These are phyloP conservation scores for Oopsacas minuta DNA, from an alignment of 37 sponge, comb jelly and placozoan species.

Conservation along the genomic window DNA sequence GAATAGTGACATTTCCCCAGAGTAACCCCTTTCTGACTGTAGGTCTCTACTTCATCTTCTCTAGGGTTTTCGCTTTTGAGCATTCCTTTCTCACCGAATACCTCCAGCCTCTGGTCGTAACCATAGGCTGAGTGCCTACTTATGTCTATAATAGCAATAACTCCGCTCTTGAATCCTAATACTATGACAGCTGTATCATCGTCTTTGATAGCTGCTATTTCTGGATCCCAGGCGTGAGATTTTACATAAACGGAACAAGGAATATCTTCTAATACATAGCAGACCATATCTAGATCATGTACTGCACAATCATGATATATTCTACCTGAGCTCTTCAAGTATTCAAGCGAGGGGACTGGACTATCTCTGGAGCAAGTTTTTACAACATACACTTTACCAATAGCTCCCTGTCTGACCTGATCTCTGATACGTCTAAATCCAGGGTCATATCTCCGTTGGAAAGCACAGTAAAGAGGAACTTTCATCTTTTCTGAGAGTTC, in stretches of 20 bases:
- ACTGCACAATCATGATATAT: slow-evolving; percentile 72
- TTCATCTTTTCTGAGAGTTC: slow-evolving; percentile 27
- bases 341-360: slow-evolving; percentile 52
- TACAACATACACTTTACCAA: slow-evolving; percentile 47
- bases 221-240: slow-evolving; percentile 27
- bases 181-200: slow-evolving; percentile 61
- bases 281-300: slow-evolving; percentile 66
- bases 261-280: slow-evolving; percentile 45
- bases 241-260: slow-evolving; percentile 38
- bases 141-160: slow-evolving; percentile 43
- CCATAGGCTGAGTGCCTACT: slow-evolving; percentile 60
- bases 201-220: slow-evolving; percentile 41
- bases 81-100: slow-evolving; percentile 60
- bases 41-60: slow-evolving; percentile 21
- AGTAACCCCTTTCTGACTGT: background rate
- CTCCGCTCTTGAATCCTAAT: slow-evolving; percentile 60
- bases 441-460: slow-evolving; percentile 66
- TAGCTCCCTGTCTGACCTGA: slow-evolving; percentile 35
- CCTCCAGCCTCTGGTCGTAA: slow-evolving; percentile 74
- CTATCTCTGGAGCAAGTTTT: slow-evolving; percentile 50
- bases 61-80: slow-evolving; percentile 30
- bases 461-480: slow-evolving; percentile 55
- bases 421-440: slow-evolving; percentile 24
- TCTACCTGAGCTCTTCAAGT: slow-evolving; percentile 50
- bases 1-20: slow-evolving; percentile 29